Conservation (phyloP, 2,888 invertebrate genomes). For the Noctua janthina region DNA sequence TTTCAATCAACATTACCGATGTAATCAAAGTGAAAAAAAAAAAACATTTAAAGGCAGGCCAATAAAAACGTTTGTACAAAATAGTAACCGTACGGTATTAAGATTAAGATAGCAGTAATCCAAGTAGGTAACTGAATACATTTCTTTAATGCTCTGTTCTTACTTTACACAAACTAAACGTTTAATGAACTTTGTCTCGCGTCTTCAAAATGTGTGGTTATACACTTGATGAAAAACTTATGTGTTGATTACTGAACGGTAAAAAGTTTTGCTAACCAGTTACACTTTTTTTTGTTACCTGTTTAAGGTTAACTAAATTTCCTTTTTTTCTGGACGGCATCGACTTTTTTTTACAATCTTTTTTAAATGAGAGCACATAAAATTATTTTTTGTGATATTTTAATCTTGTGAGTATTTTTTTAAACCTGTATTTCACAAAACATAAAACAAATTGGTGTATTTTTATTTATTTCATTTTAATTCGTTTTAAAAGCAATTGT, state of each 20-base stretch:
- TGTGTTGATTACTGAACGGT: constrained; percentile 17
- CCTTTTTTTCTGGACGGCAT: neutral
- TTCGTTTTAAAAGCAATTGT: too few relatives aligned
- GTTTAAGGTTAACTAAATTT: neutral
- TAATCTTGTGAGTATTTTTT: neutral
- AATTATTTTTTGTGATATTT: constrained; percentile 9
- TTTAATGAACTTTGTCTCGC: constrained; percentile 58
- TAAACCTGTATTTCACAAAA: neutral
- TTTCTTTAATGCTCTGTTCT: constrained; percentile 74
- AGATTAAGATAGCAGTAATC: constrained; percentile 77
- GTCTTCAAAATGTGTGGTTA: constrained; percentile 31
- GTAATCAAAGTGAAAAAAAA: constrained; percentile 70
- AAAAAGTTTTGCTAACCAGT: constrained; percentile 13
- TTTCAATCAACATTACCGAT: constrained; percentile 63
- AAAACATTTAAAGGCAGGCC: constrained; percentile 68
- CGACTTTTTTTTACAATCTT: neutral
- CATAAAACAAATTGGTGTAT: constrained; percentile 13
- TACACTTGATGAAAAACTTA: constrained; percentile 9
- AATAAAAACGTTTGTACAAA: constrained; percentile 79
- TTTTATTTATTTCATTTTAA: neutral
- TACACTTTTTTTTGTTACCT: constrained; percentile 1
- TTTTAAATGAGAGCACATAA: neutral
- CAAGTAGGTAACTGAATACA: constrained; percentile 78
- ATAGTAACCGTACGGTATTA: constrained; percentile 71
- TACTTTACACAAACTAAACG: constrained; percentile 55